A percentile compares a stretch with the other conserved stretches of the same genome.
Evolutionary conservation across 2,113 vertebrate species (phyloP).

Genomic region (Sprattus sprattus): DNA sequence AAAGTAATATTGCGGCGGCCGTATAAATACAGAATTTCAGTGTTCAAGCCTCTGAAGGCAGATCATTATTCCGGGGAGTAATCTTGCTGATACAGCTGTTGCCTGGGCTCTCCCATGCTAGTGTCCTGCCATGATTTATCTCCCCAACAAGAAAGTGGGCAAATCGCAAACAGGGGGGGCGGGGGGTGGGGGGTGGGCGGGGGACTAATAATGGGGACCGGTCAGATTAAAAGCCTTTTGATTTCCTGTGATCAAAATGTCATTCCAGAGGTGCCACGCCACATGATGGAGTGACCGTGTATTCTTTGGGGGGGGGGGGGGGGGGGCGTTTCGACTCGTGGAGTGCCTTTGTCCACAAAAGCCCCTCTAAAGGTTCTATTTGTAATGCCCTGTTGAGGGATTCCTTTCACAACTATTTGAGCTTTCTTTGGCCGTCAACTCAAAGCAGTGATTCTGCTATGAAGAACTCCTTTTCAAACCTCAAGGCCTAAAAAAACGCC

Average conservation of each 20-base stretch:
- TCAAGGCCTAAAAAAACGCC: too few relatives aligned
- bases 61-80: conserved; percentile 3
- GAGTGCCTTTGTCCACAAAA: conserved; percentile 1
- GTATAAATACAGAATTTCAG: not conserved
- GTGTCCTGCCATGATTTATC: conserved; percentile 17
- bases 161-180: not conserved
- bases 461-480: too few relatives aligned
- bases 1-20: conserved; percentile 3
- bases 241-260: conserved; percentile 15
- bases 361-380: not conserved
- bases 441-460: not conserved
- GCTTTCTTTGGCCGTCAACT: not conserved
- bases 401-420: not conserved
- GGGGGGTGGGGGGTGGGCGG: too few relatives aligned
- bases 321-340: not conserved
- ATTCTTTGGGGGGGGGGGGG: not conserved
- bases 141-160: not conserved
- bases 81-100: conserved; percentile 19
- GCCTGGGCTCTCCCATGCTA: not conserved
- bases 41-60: not conserved
- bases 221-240: conserved; percentile 10
- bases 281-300: conserved; percentile 1
- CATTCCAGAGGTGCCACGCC: not conserved
- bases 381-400: not conserved
- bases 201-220: not conserved